Conservation (phyloP, 2,888 invertebrate species). For the Eumacrocentrus americanus region DNA sequence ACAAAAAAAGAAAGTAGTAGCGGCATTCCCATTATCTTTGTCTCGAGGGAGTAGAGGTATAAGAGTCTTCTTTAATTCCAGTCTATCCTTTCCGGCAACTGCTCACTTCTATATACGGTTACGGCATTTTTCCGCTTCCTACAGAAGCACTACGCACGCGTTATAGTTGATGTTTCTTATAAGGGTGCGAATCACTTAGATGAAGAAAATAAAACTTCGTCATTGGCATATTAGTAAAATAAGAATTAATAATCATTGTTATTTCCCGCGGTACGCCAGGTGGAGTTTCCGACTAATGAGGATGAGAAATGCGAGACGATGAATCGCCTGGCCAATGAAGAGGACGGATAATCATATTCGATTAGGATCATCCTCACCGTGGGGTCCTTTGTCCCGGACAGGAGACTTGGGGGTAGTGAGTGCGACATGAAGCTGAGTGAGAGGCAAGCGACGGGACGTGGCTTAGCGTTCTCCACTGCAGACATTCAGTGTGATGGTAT, state of each 20-base stretch:
- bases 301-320: slow-evolving; percentile 28
- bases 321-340: slow-evolving; percentile 45
- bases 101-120: too few species aligned
- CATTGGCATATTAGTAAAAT: neutral
- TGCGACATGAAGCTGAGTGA: too few species aligned
- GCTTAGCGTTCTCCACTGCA: slow-evolving; percentile 6
- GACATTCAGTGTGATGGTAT: slow-evolving; percentile 20
- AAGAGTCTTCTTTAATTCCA: too few species aligned
- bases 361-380: slow-evolving; percentile 53
- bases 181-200: too few species aligned
- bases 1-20: too few species aligned
- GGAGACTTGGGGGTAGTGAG: slow-evolving; percentile 37
- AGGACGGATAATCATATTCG: slow-evolving; percentile 56
- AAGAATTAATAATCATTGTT: slow-evolving; percentile 7
- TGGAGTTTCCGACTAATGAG: slow-evolving; percentile 9
- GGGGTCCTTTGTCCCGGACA: slow-evolving; percentile 49
- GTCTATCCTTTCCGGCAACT: too few species aligned
- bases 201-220: neutral
- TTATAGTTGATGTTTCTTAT: neutral
- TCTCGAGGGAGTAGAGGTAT: too few species aligned
- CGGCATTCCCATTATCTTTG: too few species aligned
- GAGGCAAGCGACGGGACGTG: slow-evolving; percentile 25
- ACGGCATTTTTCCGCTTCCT: too few species aligned
- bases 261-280: slow-evolving; percentile 8
- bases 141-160: too few species aligned